Evolutionary conservation across 1,140 invertebrate species (phyloP), one percentile per base, ranked within the genome.

Genomic region (Cecropterus lyciades): DNA sequence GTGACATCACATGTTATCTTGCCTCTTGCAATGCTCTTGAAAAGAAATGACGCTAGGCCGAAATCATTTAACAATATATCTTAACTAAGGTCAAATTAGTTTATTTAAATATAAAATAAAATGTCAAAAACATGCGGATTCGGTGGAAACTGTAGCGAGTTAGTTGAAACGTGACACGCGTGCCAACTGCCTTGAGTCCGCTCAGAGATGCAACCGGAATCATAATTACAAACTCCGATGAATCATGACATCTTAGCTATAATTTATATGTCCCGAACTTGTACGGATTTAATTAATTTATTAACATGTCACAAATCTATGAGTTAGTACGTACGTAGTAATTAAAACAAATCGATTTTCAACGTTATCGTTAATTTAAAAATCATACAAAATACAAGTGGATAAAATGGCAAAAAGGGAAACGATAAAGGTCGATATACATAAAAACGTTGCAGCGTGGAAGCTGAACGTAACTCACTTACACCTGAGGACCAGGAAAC

Each of bases 41-140:
- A 24, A 5, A 24, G 20, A 24, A 24, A 24, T 24, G 20, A 24
- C 20, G 20, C 20, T 24, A 24, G 20, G 5, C 1, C 20, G 20
- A 24, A 24, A 24, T 24, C 20, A 24, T 5, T 3, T 5, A 30
- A 7, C 3, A 30, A 30, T 30, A 8, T 30, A 30, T 6, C 27
- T 30, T 30, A 30, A 30, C 27, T 30, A 7, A 30, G 27, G 3
- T 27, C n/a, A 57, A 45, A 57, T 45, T 45, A 45, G n/a, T 57
- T 57, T 24, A 45, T 57, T 57, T 43, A 45, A 11, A 30, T 11
- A 57, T 45, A 30, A 52, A 52, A 57, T 45, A 30, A 52, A 52
- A 52, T 52, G 49, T 52, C 49, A 33, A 24, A 49, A 48, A 15
- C 16, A 48, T 48, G 46, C 16, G 16, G 16, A 48, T 24, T 24